phyloP scores from a whole-genome alignment of 1,140 invertebrate species.

The Trichogramma pretiosum region DNA sequence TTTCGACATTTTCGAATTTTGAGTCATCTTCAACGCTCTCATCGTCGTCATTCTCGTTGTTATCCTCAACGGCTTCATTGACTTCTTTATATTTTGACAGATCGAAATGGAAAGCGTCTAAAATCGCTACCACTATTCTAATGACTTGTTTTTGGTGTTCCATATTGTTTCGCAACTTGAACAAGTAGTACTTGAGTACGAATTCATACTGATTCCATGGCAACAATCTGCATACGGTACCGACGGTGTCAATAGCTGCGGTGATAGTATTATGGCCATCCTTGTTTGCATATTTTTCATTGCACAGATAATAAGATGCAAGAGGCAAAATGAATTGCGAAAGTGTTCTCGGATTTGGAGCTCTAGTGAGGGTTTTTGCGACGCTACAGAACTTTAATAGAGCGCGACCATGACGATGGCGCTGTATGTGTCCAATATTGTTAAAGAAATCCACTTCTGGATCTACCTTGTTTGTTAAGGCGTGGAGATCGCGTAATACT shows the following conservation, averaged over 20 bases:
- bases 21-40: neutral
- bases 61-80: conserved; percentile 29
- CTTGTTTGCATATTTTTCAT: conserved; percentile 65
- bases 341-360: conserved; percentile 59
- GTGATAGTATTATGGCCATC: conserved; percentile 80
- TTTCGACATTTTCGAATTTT: too few species aligned
- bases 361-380: conserved; percentile 48
- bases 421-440: conserved; percentile 80
- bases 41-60: conserved; percentile 1
- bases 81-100: conserved; percentile 49
- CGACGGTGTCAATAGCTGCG: conserved; percentile 67
- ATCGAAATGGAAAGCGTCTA: conserved; percentile 92
- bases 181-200: conserved; percentile 70
- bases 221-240: conserved; percentile 63
- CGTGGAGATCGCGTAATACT: conserved; percentile 63
- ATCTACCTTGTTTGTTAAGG: conserved; percentile 64
- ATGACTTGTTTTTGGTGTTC: conserved; percentile 77
- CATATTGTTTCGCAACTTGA: conserved; percentile 57
- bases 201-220: conserved; percentile 83
- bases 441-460: conserved; percentile 89
- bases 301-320: conserved; percentile 68
- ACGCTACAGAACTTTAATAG: conserved; percentile 59
- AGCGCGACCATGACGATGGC: conserved; percentile 72
- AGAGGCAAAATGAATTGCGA: conserved; percentile 81
- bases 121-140: conserved; percentile 69